These are phyloP conservation scores for Enteromius mattozi DNA, from an alignment of 2,797 vertebrate genomes.

Conservation along the genomic window DNA sequence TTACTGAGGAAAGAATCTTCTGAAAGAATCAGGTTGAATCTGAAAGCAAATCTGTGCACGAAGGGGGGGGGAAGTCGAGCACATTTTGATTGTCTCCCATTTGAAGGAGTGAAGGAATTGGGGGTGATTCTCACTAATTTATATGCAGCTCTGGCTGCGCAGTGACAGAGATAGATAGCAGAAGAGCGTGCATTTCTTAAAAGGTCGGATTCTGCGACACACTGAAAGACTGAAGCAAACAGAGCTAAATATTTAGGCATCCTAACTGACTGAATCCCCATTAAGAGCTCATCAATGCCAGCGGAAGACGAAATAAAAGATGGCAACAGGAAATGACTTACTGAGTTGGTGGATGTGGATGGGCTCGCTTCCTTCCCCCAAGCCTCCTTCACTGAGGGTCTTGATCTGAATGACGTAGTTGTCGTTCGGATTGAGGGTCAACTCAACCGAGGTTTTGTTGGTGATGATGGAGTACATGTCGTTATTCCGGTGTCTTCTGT, in stretches of 20 bases:
- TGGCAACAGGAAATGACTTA: constrained; percentile 71
- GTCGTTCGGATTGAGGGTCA: constrained; percentile 82
- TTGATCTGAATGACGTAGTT: constrained; percentile 92
- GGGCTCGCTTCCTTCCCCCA: constrained; percentile 88
- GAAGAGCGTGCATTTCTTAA: constrained; percentile 72
- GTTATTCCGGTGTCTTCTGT: constrained; percentile 84
- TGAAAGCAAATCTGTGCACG: constrained; percentile 59
- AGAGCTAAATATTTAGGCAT: constrained; percentile 66
- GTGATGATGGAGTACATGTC: constrained; percentile 78
- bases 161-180: constrained; percentile 80
- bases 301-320: constrained; percentile 38
- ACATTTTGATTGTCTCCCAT: constrained; percentile 66
- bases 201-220: constrained; percentile 69
- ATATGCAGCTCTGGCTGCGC: constrained; percentile 72
- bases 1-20: not conserved
- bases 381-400: constrained; percentile 86
- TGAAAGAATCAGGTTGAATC: constrained; percentile 67
- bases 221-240: constrained; percentile 43
- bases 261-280: constrained; percentile 65
- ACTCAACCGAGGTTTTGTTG: constrained; percentile 82
- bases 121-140: constrained; percentile 68
- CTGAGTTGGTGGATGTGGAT: constrained; percentile 92
- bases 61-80: constrained; percentile 55
- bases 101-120: constrained; percentile 23
- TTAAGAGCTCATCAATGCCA: constrained; percentile 56